These are phyloP conservation scores for Pogonocherus hispidulus DNA, from an alignment of 2,888 invertebrate species.

Conservation along the genomic window DNA sequence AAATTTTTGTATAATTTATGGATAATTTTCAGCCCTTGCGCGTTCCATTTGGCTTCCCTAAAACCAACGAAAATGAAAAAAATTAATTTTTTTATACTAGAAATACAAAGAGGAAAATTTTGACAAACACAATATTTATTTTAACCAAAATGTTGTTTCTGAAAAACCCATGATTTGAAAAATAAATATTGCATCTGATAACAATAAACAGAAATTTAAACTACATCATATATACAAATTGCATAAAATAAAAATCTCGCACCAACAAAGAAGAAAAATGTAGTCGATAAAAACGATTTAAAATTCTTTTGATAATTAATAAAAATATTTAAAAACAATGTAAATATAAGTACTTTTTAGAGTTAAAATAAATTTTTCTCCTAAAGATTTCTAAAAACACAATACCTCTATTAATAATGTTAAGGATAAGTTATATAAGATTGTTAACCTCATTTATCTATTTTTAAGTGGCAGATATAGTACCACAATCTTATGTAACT, in stretches of 20 bases:
- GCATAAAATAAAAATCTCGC: slow-evolving; percentile 28
- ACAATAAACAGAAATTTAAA: slow-evolving; percentile 11
- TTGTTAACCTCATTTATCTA: too few relatives aligned
- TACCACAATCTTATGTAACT: too few relatives aligned
- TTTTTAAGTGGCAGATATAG: too few relatives aligned
- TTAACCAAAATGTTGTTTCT: slow-evolving; percentile 25
- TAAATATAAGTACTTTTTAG: too few relatives aligned
- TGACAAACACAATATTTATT: slow-evolving; percentile 30
- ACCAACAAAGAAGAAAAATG: background rate
- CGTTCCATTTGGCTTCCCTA: slow-evolving; percentile 61
- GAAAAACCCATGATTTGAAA: slow-evolving; percentile 21
- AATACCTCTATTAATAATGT: too few relatives aligned
- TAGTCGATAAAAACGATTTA: background rate
- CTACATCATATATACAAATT: slow-evolving; percentile 42
- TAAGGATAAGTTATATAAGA: too few relatives aligned
- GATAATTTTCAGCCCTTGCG: slow-evolving; percentile 58
- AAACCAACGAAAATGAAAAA: slow-evolving; percentile 54
- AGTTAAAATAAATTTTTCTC: too few relatives aligned
- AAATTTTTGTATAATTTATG: slow-evolving; percentile 49
- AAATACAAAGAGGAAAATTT: slow-evolving; percentile 11
- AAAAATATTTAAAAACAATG: too few relatives aligned
- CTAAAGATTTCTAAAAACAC: too few relatives aligned
- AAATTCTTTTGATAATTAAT: too few relatives aligned
- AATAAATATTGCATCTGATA: slow-evolving; percentile 32
- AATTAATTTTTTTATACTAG: slow-evolving; percentile 26